Percentiles rank a stretch among this genome's conserved stretches.
Conservation (phyloP, 2,113 vertebrate genomes). For the Synodontis membranacea region DNA sequence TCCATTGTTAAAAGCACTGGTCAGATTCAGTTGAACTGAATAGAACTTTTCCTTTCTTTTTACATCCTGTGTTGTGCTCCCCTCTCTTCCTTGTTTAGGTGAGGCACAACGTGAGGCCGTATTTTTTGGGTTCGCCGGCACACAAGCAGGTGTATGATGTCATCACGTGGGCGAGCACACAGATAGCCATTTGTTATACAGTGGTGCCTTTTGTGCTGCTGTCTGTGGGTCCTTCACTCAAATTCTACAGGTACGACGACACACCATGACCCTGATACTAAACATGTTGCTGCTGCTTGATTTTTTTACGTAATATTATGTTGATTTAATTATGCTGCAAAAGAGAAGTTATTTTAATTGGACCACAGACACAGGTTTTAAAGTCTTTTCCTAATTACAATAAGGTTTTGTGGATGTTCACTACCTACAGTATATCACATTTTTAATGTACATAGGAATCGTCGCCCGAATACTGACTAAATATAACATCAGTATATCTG, state of each 20-base stretch:
- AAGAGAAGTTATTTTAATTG: neutral
- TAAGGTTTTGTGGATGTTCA: neutral
- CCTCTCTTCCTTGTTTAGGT: slow-evolving; percentile 71
- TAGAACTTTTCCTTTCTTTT: neutral
- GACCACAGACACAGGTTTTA: neutral
- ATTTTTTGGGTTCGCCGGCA: slow-evolving; percentile 77
- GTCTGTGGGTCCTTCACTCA: slow-evolving; percentile 84
- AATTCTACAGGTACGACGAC: slow-evolving; percentile 82
- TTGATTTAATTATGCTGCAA: neutral
- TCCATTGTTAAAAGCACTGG: neutral
- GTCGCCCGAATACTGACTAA: neutral
- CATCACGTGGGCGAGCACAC: slow-evolving; percentile 85
- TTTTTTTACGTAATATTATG: neutral
- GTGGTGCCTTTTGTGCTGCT: slow-evolving; percentile 91
- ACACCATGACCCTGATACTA: neutral
- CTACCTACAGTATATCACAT: neutral
- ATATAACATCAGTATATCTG: neutral
- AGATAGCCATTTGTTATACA: slow-evolving; percentile 90
- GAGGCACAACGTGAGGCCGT: slow-evolving; percentile 83
- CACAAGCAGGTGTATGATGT: slow-evolving; percentile 85
- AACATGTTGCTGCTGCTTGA: neutral
- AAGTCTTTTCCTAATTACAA: neutral
- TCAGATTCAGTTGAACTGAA: neutral
- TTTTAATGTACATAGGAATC: neutral
- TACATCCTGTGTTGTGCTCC: slow-evolving; percentile 8